Base-by-base conservation (phyloP, 2,113 vertebrate genomes). In the Lanius ludovicianus region DNA sequence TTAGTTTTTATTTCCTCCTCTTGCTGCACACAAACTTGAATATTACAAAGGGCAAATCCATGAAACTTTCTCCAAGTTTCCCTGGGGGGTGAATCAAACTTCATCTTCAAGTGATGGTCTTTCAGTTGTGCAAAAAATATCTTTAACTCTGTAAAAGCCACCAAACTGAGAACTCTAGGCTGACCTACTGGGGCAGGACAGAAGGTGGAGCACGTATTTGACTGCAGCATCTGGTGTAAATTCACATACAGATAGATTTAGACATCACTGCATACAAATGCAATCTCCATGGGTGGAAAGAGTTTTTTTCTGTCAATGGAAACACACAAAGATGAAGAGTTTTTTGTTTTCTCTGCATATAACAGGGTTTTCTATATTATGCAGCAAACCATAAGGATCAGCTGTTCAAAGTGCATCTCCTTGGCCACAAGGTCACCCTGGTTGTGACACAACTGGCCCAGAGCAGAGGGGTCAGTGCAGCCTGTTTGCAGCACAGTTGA, bases 1-100 rank as follows among this genome's bases (percentile, higher is more conserved):
- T 84, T 93, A 89, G 76, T 30, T 94, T 94, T 90, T 83, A 82
- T 87, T 94, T 94, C 62, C 14, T 91, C 22, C 13, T 68, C 12
- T 86, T 75, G 49, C 60, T 84, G n/a, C 56, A 56, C 35, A 90
- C 31, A 93, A 90, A 88, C 47, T 15, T 33, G 89, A 79, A 46
- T 86, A 89, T 89, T 90, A 50, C 44, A 76, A 85, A 93, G 60
- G 85, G 47, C 64, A 89, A 87, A 89, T 25, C 49, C 44, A 64
- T 78, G 71, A 63, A 70, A 59, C 25, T 81, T 90, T 37, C 33
- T 30, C 41, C 37, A 39, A 13, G 44, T 70, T 86, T 78, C 73
- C 24, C 8, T 37, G 0, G 15, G 63, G 60, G 5, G 7, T 10
- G 35, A 71, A 81, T 41, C 47, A 77, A 47, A 3, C 44, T 70